Base-by-base conservation (phyloP, 2,113 vertebrate species). In the Cercopithecus mona region DNA sequence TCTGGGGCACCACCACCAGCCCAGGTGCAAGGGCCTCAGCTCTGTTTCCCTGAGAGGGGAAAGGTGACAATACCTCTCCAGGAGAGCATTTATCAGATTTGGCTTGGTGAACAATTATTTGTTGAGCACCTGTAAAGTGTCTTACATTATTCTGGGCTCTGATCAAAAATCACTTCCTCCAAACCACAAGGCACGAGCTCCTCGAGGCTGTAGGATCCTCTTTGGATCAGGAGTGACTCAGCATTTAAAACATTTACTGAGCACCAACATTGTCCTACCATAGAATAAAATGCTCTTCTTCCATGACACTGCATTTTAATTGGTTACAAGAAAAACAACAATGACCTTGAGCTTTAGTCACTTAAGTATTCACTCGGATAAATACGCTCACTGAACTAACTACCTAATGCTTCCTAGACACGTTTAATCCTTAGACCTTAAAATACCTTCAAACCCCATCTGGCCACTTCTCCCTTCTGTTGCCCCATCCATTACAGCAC, bases 81-180 rank as follows among this genome's bases (percentile, higher is more conserved):
- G n/a, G 32, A 88, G 95, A 86, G 57, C 18, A 27, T 52, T 85
- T 57, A 91, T 79, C 92, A 68, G 75, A 91, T 73, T 12, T 92
- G 86, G 70, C 81, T 40, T 1, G n/a, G 70, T 61, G 80, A 68
- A 85, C 30, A 79, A 70, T 18, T 57, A 83, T 55, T 87, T 64
- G 16, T 3, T 64, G 45, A 93, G 50, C 8, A n/a, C 45, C 57
- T 68, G 30, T 72, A 57, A 88, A 32, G 43, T 61, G 59, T 72
- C 72, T 75, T 43, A 3, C 14, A 30, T 78, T 75, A 50, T 59
- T 86, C 88, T 68, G 64, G 82, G 81, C 45, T 27, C 72, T 4
- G 30, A 13, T 66, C 87, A 79, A 96, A 75, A 64, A 18, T 48
- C 13, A 80, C 20, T 80, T 80, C 70, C 83, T 97, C 55, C 35